These are phyloP conservation scores for Paracyclopina nana DNA, from an alignment of 1,140 invertebrate genomes.

Conservation along the genomic window DNA sequence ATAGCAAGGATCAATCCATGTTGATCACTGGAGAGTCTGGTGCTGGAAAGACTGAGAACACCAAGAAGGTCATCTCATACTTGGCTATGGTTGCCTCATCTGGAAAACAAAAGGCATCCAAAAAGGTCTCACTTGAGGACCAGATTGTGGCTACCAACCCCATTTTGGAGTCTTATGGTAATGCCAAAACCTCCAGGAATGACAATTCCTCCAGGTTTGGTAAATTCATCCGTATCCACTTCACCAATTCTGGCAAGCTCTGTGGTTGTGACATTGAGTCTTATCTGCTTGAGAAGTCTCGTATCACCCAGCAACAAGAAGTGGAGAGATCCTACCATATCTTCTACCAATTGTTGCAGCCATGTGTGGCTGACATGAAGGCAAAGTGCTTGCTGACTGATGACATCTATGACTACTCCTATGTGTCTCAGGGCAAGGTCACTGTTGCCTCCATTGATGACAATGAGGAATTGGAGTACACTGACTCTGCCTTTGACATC, in stretches of 20 bases:
- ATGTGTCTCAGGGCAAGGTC: conserved; percentile 52
- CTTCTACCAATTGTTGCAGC: conserved; percentile 94
- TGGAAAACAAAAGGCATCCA: conserved; percentile 18
- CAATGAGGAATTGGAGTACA: conserved; percentile 45
- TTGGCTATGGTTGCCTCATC: conserved; percentile 46
- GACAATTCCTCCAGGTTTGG: conserved; percentile 65
- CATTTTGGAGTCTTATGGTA: conserved; percentile 76
- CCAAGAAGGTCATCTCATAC: conserved; percentile 35
- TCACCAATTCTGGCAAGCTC: conserved; percentile 93
- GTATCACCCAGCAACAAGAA: conserved; percentile 96
- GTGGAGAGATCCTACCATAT: conserved; percentile 99
- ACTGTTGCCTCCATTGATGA: conserved; percentile 53
- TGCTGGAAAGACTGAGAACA: conserved; percentile 46
- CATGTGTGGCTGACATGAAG: conserved; percentile 50
- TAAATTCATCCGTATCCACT: conserved; percentile 99
- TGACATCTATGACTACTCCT: conserved; percentile 47
- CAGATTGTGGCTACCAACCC: conserved; percentile 91
- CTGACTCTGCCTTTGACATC: conserved; percentile 84
- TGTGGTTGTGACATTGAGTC: conserved; percentile 99
- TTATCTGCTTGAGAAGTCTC: conserved; percentile 97
- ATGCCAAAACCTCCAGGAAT: background rate
- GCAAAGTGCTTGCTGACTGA: conserved; percentile 60
- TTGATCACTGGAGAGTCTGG: conserved; percentile 78
- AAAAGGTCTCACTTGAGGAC: conserved; percentile 20
- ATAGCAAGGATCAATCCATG: conserved; percentile 24